Evolutionary conservation across 2,888 invertebrate genomes (phyloP).

Genomic region (Hemistola chrysoprasaria): DNA sequence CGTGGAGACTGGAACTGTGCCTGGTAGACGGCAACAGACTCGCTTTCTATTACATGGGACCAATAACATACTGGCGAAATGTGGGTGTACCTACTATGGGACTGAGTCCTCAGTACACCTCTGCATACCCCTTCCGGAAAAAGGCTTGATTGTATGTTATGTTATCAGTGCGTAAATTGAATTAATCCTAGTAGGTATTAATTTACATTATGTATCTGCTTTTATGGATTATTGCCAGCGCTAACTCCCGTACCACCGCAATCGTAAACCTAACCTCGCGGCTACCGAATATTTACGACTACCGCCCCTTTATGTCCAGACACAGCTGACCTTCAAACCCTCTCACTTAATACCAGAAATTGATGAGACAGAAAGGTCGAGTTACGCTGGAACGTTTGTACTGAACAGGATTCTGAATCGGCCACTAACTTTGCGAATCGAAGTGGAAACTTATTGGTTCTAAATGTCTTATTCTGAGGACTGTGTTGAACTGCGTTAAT

Average conservation of each 20-base stretch:
- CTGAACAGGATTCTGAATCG: constrained; percentile 26
- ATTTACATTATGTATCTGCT: no score
- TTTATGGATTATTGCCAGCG: constrained; percentile 25
- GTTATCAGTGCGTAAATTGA: constrained; percentile 12
- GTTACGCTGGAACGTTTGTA: constrained; percentile 34
- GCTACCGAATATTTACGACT: constrained; percentile 48
- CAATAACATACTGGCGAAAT: no score
- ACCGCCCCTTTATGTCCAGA: constrained; percentile 27
- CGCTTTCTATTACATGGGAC: no score
- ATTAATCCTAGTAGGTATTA: constrained; percentile 16
- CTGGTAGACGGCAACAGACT: no score
- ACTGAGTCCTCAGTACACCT: no score
- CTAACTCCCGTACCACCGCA: constrained; percentile 35
- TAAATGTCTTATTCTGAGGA: constrained; percentile 23
- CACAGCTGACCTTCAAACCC: constrained; percentile 19
- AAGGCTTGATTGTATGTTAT: no score
- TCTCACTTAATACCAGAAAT: constrained; percentile 1
- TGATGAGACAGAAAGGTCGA: constrained; percentile 24
- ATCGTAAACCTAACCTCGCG: constrained; percentile 43
- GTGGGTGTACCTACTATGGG: no score
- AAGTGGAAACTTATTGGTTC: constrained; percentile 43
- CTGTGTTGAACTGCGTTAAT: constrained; percentile 4
- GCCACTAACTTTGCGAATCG: constrained; percentile 36
- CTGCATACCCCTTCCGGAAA: no score
- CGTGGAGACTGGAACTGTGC: no score